Base-by-base conservation (phyloP, 2,888 invertebrate species). In the Arrhopalites spinosus region DNA sequence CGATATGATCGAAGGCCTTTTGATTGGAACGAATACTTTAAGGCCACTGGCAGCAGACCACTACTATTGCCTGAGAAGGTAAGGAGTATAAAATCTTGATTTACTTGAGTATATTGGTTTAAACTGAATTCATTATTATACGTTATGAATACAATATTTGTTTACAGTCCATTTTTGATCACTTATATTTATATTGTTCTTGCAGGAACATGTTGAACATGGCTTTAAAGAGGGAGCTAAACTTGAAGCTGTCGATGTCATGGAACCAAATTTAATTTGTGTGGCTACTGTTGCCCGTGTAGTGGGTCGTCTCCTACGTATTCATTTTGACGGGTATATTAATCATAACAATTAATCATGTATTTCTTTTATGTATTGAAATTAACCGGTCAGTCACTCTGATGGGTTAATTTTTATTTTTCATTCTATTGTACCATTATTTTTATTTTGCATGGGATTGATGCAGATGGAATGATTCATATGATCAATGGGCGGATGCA, bases 311-410 rank as follows among this genome's bases (percentile, higher is more conserved):
- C 87, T 98, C 82, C 88, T 98, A 56, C 92, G 93, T 86, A 90
- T 93, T 36, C 95, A 96, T 85, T 98, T 98, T 86, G 98, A 98
- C 86, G 98, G 98, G 0, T 98, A 98, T n/a, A n/a, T n/a, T n/a
- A n/a, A n/a, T n/a, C n/a, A n/a, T n/a, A n/a, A n/a, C n/a, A n/a
- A n/a, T n/a, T n/a, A n/a, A n/a, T n/a, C n/a, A n/a, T n/a, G n/a
- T n/a, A n/a, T n/a, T n/a, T n/a, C n/a, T n/a, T n/a, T n/a, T n/a
- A n/a, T n/a, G n/a, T n/a, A n/a, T n/a, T n/a, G n/a, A n/a, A n/a
- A n/a, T n/a, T n/a, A n/a, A n/a, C n/a, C n/a, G n/a, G n/a, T n/a
- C n/a, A n/a, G n/a, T n/a, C n/a, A n/a, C n/a, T n/a, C n/a, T n/a
- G n/a, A n/a, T n/a, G n/a, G n/a, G 45, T 45, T 45, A 11, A 45